Percentiles rank a stretch among this genome's conserved stretches.
Conservation (phyloP, 2,113 vertebrate species). For the Ploceus nigricollis region DNA sequence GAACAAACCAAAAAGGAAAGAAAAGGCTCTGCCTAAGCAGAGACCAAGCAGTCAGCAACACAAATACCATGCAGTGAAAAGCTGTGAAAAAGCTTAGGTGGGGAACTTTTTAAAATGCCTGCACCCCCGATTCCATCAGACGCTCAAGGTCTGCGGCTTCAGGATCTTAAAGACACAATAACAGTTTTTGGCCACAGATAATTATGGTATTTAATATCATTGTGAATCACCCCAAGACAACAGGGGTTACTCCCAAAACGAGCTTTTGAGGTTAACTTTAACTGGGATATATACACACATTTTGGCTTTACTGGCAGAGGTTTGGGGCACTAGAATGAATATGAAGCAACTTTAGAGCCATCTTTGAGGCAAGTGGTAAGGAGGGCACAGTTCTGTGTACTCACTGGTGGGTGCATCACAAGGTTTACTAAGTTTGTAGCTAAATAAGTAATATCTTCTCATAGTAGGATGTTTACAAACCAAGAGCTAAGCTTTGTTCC, state of each 20-base stretch:
- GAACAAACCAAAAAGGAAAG: not conserved
- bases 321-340: not conserved
- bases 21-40: not conserved
- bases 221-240: not conserved
- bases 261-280: not conserved
- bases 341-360: not conserved
- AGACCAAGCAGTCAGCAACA: rapidly evolving
- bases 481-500: not conserved
- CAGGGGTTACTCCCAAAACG: not conserved
- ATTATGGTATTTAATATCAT: not conserved
- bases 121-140: rapidly evolving
- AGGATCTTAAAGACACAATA: not conserved
- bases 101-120: not conserved
- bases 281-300: rapidly evolving
- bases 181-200: not conserved
- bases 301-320: not conserved
- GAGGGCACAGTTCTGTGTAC: not conserved
- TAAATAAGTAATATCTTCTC: not conserved
- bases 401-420: not conserved
- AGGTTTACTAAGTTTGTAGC: not conserved
- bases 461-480: not conserved
- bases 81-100: not conserved
- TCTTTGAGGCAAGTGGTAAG: not conserved
- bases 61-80: not conserved
- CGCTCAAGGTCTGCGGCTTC: rapidly evolving